phyloP scores from a whole-genome alignment of 2,113 vertebrate species.

The Apodemus speciosus region DNA sequence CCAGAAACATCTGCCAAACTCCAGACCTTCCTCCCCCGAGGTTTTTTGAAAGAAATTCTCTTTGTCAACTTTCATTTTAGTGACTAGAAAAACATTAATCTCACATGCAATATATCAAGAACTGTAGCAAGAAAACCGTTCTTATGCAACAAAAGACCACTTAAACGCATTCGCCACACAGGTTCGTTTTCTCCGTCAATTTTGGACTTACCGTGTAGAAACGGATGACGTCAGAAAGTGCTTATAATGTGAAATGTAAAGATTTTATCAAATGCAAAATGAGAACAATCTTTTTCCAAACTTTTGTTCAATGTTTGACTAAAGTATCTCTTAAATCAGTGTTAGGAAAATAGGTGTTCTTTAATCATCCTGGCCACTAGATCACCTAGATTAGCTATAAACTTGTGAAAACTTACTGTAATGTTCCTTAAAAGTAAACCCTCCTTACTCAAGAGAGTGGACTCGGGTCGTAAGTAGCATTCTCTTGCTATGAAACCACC shows the following conservation, averaged over 20 bases:
- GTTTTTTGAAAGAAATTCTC: slow-evolving; percentile 1
- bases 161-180: not conserved
- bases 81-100: slow-evolving; percentile 29
- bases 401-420: not conserved
- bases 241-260: not conserved
- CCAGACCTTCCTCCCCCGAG: not conserved
- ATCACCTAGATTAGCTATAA: not conserved
- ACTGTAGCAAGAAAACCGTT: not conserved
- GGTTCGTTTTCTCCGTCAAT: not conserved
- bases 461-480: not conserved
- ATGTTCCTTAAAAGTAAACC: slow-evolving; percentile 5
- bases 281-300: not conserved
- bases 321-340: slow-evolving; percentile 32
- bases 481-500: slow-evolving; percentile 1
- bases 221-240: not conserved
- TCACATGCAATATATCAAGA: not conserved
- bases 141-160: not conserved
- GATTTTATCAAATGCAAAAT: not conserved
- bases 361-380: not conserved
- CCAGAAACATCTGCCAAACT: not conserved
- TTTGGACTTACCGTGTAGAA: not conserved
- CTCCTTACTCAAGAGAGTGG: not conserved
- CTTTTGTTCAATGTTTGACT: not conserved
- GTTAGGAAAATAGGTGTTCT: not conserved
- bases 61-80: slow-evolving; percentile 1